A percentile compares a stretch with the other conserved stretches of the same genome.
Evolutionary conservation across 2,888 invertebrate species (phyloP).

Genomic region (Amiota communis): DNA sequence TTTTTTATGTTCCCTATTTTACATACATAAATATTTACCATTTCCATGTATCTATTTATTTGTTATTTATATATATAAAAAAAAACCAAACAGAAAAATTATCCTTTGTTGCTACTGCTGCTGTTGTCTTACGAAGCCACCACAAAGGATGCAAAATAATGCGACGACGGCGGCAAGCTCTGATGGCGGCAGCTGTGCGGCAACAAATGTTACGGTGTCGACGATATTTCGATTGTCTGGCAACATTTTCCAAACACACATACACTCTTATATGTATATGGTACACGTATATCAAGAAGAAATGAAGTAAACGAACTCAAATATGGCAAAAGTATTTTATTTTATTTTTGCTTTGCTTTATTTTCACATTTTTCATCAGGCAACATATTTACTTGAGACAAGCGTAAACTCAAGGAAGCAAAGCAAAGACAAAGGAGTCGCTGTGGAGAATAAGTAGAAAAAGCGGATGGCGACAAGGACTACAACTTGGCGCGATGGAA

Average conservation of each 20-base stretch:
- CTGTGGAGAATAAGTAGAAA: background rate
- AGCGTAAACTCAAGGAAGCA: background rate
- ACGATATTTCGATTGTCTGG: conserved; percentile 10
- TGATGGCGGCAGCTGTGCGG: conserved; percentile 19
- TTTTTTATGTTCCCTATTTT: conserved; percentile 24
- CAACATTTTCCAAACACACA: conserved; percentile 12
- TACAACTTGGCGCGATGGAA: conserved; percentile 22
- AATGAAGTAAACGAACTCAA: conserved; percentile 5
- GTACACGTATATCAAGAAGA: conserved; percentile 10
- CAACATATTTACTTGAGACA: conserved; percentile 17
- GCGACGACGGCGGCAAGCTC: background rate
- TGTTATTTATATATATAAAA: conserved; percentile 47
- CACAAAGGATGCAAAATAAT: background rate
- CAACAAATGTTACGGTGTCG: background rate
- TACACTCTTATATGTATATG: background rate
- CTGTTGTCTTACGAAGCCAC: too few species aligned
- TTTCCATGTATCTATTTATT: conserved; percentile 52
- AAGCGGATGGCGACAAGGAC: background rate
- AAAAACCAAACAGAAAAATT: background rate
- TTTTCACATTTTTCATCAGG: conserved; percentile 32
- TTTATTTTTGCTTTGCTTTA: conserved; percentile 23
- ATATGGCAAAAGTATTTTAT: conserved; percentile 13
- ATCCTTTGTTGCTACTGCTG: conserved; percentile 5
- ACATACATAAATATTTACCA: conserved; percentile 46
- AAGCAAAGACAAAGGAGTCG: background rate